Evolutionary conservation across 2,797 vertebrate genomes (phyloP).

Genomic region (Anisognathus igniventris): DNA sequence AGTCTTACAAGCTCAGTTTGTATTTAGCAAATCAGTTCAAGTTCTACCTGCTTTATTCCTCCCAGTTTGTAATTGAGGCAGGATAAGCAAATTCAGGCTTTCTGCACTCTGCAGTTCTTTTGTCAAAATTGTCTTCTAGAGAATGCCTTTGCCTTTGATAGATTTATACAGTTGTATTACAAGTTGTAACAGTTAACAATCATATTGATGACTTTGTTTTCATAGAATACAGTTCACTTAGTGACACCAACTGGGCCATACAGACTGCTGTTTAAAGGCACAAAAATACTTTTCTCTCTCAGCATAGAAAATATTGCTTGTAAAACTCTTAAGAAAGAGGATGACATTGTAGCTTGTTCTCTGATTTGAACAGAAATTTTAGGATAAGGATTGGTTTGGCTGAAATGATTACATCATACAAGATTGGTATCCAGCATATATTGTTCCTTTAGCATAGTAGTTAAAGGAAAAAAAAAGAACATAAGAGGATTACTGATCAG

Average conservation of each 20-base stretch:
- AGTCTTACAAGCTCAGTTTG: neutral
- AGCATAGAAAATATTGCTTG: neutral
- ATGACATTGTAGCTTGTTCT: neutral
- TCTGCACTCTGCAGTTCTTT: neutral
- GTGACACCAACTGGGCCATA: neutral
- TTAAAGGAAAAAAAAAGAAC: neutral
- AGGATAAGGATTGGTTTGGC: neutral
- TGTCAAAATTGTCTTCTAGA: neutral
- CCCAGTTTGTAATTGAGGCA: neutral
- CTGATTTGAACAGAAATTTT: neutral
- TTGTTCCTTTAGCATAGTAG: neutral
- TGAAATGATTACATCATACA: neutral
- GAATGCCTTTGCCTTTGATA: neutral
- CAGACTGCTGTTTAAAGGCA: neutral
- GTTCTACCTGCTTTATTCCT: neutral
- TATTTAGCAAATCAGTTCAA: neutral
- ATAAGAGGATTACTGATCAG: conserved; percentile 45
- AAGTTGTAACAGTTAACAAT: neutral
- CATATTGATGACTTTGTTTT: neutral
- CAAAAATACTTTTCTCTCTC: neutral
- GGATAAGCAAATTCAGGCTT: neutral
- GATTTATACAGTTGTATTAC: neutral
- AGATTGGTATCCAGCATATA: neutral
- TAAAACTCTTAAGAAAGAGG: neutral
- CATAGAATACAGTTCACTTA: neutral